Base-by-base conservation (phyloP, 2,113 vertebrate species). In the Lamprologus tigripictilis region DNA sequence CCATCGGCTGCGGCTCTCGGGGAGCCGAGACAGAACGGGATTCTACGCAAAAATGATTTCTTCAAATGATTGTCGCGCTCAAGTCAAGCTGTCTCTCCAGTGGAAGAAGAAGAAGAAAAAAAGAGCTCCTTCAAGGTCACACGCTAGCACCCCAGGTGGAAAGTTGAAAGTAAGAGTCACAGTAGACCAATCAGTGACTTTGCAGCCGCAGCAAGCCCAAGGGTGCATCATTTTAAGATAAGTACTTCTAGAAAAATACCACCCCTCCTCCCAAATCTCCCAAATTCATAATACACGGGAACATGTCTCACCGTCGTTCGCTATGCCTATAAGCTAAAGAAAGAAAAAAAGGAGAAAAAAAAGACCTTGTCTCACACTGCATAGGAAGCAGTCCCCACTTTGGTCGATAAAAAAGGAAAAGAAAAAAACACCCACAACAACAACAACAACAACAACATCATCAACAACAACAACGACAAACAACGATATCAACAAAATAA, bases 351-450 rank as follows among this genome's bases (percentile, higher is more conserved):
- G 57, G 26, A 82, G 82, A 76, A 89, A 80, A 97, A 93, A 97
- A 98, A 97, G 97, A 98, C 97, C 98, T 98, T 97, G 97, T 98
- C 97, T 97, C 96, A 97, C 96, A 97, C 98, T 99, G 98, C 98
- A 98, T 97, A 98, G 98, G 98, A 97, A 98, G 98, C 98, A 98
- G 98, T 98, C 97, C 97, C 98, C 98, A 98, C 98, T 99, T 99
- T 98, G 98, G 98, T 99, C 98, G 97, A 98, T 97, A 97, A 97
- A 98, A 98, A 95, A 93, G 82, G 82, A 21, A 66, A 13, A 55
- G 4, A 91, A 61, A 61, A 63, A n/a, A 2, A 5, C 93, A 94
- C 91, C 92, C 92, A 95, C 96, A 97, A 97, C 96, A 97, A 66
- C 61, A 53, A 92, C 93, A 92, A 95, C 96, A 97, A 97, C 96